A percentile compares a stretch with the other conserved stretches of the same genome.
Evolutionary conservation across 1,140 invertebrate genomes (phyloP).

Genomic region (Lordiphosa mommai): DNA sequence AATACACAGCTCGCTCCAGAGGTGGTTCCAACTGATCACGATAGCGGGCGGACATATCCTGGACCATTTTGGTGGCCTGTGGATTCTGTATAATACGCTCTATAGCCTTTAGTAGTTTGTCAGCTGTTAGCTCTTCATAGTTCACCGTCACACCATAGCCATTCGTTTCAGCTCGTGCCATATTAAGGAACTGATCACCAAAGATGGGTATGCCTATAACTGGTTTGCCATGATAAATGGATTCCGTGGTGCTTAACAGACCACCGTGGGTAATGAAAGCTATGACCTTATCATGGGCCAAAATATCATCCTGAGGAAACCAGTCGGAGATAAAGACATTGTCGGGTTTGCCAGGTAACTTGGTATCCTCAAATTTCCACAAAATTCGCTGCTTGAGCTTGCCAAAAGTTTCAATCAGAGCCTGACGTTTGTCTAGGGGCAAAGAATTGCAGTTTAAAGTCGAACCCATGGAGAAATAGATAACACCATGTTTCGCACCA

Average conservation of each 20-base stretch:
- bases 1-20: constrained; percentile 85
- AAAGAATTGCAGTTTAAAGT: constrained; percentile 82
- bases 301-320: constrained; percentile 87
- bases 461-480: constrained; percentile 85
- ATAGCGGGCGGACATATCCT: constrained; percentile 82
- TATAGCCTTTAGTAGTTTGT: constrained; percentile 41
- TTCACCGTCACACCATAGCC: constrained; percentile 69
- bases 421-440: constrained; percentile 80
- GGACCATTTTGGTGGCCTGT: constrained; percentile 74
- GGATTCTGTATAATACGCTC: constrained; percentile 47
- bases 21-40: constrained; percentile 83
- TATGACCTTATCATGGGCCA: constrained; percentile 86
- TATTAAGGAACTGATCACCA: constrained; percentile 80
- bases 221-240: constrained; percentile 83
- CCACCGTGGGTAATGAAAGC: constrained; percentile 88
- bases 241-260: constrained; percentile 82
- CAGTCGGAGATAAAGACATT: constrained; percentile 85
- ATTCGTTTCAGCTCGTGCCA: constrained; percentile 38
- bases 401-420: constrained; percentile 81
- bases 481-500: constrained; percentile 81
- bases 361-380: constrained; percentile 86
- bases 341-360: constrained; percentile 81
- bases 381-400: constrained; percentile 83
- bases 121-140: constrained; percentile 40
- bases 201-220: constrained; percentile 83